Evolutionary conservation across 2,888 invertebrate genomes (phyloP), one percentile per base, ranked within the genome.

Genomic region (Isoperla grammatica): DNA sequence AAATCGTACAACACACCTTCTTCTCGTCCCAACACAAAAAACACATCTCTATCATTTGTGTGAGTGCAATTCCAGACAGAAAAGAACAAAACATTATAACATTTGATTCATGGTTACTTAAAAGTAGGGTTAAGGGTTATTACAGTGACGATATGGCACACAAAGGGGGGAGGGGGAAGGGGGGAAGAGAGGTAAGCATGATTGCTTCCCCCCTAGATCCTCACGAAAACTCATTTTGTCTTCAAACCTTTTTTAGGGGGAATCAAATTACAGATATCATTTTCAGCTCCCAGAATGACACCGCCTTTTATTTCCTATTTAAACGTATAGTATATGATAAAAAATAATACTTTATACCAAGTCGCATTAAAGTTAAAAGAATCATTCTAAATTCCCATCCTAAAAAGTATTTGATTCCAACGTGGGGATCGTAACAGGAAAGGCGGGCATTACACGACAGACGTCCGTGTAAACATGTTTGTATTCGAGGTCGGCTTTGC

Each of bases 201-300:
- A 50, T 53, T 39, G 37, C 53, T 53, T 39, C 53, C 39, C 37
- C 37, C 20, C 39, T 53, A 50, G 22, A 29, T 15, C 35, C 37
- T 53, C 53, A 53, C 53, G 53, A 39, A 53, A 53, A 19, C 53
- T 53, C 53, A 53, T 53, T 53, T 53, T 39, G 37, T 53, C 39
- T 53, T 12, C 17, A 37, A 53, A 37, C 49, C 46, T 46, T 49
- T 49, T 39, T 37, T 17, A 53, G 37, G 20, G 37, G 39, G 20
- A 39, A 15, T 53, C 19, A 53, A 53, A 53, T 39, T 15, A 53
- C 39, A 39, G 53, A 53, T 39, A 53, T 53, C 39, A 39, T 53
- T 39, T 37, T 37, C 53, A 53, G 53, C 53, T 53, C 53, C 53
- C 13, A 53, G 15, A 2, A 5, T 15, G 3, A 3, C 17, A 37